These are phyloP conservation scores for Petrosia ficiformis DNA, from an alignment of 37 sponge, comb jelly and placozoan species.

Conservation along the genomic window DNA sequence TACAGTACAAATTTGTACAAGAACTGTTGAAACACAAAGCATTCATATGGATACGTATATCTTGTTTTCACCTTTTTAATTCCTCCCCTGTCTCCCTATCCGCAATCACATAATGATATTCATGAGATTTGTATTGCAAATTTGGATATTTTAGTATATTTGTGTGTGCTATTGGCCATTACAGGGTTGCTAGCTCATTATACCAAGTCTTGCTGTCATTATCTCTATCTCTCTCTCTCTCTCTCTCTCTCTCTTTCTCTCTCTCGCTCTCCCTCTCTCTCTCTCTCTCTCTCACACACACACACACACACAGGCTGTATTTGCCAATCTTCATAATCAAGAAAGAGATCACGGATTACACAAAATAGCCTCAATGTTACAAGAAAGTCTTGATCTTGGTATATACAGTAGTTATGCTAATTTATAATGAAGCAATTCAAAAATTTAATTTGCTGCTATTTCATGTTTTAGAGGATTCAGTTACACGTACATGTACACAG, in stretches of 20 bases:
- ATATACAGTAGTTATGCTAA: neutral
- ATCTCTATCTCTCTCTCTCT: constrained; percentile 5
- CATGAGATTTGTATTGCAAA: too few species aligned
- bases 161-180: too few species aligned
- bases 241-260: neutral
- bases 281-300: constrained; percentile 2
- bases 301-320: constrained; percentile 38
- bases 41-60: too few species aligned
- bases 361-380: constrained; percentile 14
- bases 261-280: neutral
- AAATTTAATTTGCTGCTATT: too few species aligned
- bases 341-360: neutral
- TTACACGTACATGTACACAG: neutral
- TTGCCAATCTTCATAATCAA: constrained; percentile 23
- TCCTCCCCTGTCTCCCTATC: too few species aligned
- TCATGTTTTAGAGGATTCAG: too few species aligned
- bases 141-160: too few species aligned
- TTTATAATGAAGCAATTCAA: neutral
- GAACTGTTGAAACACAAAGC: too few species aligned
- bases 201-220: neutral
- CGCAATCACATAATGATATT: too few species aligned
- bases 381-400: constrained; percentile 56
- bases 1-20: too few species aligned
- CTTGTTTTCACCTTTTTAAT: too few species aligned
- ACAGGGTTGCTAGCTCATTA: neutral